Evolutionary conservation across 2,888 invertebrate species (phyloP), one percentile per base, ranked within the genome.

Genomic region (Drosophila stalkeri): DNA sequence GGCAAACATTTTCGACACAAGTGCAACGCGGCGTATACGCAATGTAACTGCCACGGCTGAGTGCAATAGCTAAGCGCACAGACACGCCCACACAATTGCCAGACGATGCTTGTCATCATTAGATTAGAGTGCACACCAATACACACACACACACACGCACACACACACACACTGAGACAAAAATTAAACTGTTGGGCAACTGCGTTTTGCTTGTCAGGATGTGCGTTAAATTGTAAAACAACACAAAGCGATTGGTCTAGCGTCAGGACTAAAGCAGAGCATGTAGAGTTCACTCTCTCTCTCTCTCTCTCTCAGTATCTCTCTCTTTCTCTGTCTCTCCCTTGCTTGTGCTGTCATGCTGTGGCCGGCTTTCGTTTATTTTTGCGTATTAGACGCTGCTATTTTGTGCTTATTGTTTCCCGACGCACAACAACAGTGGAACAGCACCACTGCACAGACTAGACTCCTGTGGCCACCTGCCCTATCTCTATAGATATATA

Each of bases 151-250:
- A 62, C 65, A 68, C 55, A 62, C 69, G 72, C 73, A 69, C 54
- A 51, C 47, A 37, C 52, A 56, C 56, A 35, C 18, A 57, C 39
- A 35, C 35, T 43, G 44, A 62, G 59, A 76, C 64, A 67, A 66
- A 66, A 66, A 66, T 68, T 68, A 66, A 81, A 81, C 85, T 74
- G 82, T 62, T 65, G 81, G 81, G 85, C 66, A 46, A 72, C 79
- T 68, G 77, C 68, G 68, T 61, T 77, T 75, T 75, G 72, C 79
- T 81, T 85, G 85, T 85, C 80, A 82, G 90, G 80, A 89, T 85
- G 85, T 86, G 86, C 89, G 86, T 87, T 90, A 87, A 90, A 87
- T 87, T 87, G 86, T 87, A 90, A 90, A 87, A 87, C 86, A 87
- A 83, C 77, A 82, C 70, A 70, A 68, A 68, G 70, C 64, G 71